Base-by-base conservation (phyloP, 2,888 invertebrate species). In the Drosophila bunnanda region DNA sequence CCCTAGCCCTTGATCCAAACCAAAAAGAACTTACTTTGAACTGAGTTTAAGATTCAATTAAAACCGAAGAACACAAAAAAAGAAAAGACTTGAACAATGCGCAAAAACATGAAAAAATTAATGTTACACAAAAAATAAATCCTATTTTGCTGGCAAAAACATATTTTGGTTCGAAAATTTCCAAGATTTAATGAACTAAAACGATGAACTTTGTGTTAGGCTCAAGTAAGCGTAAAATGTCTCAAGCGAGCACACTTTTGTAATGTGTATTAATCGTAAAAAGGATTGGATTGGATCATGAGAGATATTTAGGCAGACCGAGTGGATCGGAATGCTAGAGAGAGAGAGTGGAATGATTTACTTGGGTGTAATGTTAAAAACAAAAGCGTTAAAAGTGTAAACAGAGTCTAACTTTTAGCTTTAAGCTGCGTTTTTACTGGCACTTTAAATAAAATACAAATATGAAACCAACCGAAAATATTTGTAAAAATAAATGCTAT, bases 371-470 rank as follows among this genome's bases (percentile, higher is more conserved):
- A 75, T 85, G 87, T 85, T 85, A 64, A 85, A 84, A 83, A 83
- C 77, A 80, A 76, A 74, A 83, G 87, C 84, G 85, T 85, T 86
- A 73, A 86, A 86, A 87, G 85, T 86, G 81, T 86, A 86, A 85
- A 87, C 85, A 86, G 87, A 87, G 85, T 86, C 85, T 86, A 86
- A 86, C 87, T 85, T 84, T 85, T 86, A 86, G 87, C 85, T 87
- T 83, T 88, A 88, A 88, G 88, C 88, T 86, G 88, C 89, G 88
- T 88, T 88, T 88, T 88, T 89, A 90, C 87, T 88, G 90, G 89
- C 88, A 90, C 88, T 90, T 89, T 72, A 89, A 89, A 89, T 90
- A 90, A 79, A 68, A 76, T 53, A 74, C 69, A 71, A 38, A 60
- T 68, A 54, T 41, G 34, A 67, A 67, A 67, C 34, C 53, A 82